These are phyloP conservation scores for Nemotelus nigrinus DNA, from an alignment of 2,888 invertebrate genomes.

Conservation along the genomic window DNA sequence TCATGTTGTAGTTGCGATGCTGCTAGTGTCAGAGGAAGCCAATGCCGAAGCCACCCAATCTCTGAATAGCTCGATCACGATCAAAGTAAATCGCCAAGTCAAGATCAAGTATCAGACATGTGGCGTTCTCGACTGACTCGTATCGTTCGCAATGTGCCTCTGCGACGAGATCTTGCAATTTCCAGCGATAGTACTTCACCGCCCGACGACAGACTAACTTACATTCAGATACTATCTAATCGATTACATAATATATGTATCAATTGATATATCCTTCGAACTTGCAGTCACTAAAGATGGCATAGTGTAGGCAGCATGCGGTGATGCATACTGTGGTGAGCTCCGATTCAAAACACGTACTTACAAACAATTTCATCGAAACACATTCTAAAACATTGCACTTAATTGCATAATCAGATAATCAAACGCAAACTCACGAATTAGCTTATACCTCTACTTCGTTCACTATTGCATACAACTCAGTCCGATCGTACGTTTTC, in stretches of 20 bases:
- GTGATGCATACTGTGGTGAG: not conserved
- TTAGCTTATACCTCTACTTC: too few species aligned
- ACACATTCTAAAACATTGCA: too few species aligned
- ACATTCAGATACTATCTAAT: slow-evolving; percentile 31
- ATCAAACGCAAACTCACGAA: too few species aligned
- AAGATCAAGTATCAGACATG: slow-evolving; percentile 41
- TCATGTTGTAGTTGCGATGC: too few species aligned
- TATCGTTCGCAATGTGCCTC: not conserved
- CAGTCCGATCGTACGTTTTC: too few species aligned
- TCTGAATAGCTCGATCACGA: slow-evolving; percentile 36
- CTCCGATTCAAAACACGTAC: not conserved
- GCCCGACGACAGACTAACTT: slow-evolving; percentile 26
- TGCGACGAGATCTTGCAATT: not conserved
- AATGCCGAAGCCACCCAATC: slow-evolving; percentile 35
- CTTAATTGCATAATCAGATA: too few species aligned
- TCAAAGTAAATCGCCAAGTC: slow-evolving; percentile 30
- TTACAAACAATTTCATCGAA: too few species aligned
- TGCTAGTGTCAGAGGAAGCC: not conserved
- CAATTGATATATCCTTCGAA: slow-evolving; percentile 6
- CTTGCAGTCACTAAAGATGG: too few species aligned
- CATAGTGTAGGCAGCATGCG: not conserved
- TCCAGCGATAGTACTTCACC: slow-evolving; percentile 20
- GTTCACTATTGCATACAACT: too few species aligned
- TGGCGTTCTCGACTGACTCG: not conserved
- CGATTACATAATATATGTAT: slow-evolving; percentile 43